A percentile compares a stretch with the other conserved stretches of the same genome.
Evolutionary conservation across 2,888 invertebrate species (phyloP).

Genomic region (Dione juno): DNA sequence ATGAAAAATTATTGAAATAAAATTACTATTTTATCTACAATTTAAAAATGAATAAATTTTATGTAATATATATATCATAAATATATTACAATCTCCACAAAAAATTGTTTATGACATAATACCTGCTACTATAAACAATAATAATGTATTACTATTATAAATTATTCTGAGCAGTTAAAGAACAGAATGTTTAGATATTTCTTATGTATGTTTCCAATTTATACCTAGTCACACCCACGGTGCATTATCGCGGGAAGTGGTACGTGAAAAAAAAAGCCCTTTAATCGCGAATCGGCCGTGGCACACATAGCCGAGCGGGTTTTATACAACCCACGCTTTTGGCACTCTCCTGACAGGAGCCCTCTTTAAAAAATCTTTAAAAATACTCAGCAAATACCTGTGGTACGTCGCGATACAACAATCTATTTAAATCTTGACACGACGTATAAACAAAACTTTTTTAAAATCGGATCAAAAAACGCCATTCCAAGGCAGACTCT

Average conservation of each 20-base stretch:
- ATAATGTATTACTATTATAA: slow-evolving; percentile 5
- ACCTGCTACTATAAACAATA: not conserved
- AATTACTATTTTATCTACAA: not conserved
- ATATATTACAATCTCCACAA: not conserved
- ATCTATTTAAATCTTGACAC: slow-evolving; percentile 44
- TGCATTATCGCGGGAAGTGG: slow-evolving; percentile 59
- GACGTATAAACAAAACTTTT: slow-evolving; percentile 28
- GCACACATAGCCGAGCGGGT: slow-evolving; percentile 63
- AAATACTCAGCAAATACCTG: slow-evolving; percentile 53
- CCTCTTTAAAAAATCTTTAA: slow-evolving; percentile 58
- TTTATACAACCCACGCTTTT: slow-evolving; percentile 69
- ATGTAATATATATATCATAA: not conserved
- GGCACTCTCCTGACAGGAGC: slow-evolving; percentile 62
- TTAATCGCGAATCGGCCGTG: slow-evolving; percentile 63
- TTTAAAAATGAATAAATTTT: not conserved
- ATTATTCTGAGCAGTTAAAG: not conserved
- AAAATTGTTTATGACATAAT: not conserved
- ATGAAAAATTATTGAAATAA: not conserved
- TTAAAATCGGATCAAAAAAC: slow-evolving; percentile 36
- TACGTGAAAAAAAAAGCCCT: slow-evolving; percentile 57
- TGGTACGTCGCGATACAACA: slow-evolving; percentile 48
- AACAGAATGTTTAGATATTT: slow-evolving; percentile 5
- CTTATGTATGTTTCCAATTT: slow-evolving; percentile 37
- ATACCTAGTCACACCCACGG: slow-evolving; percentile 55
- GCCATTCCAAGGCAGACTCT: slow-evolving; percentile 25